Percentiles rank a stretch among this genome's conserved stretches.
These are phyloP conservation scores for Melangyna quadrimaculata DNA, from an alignment of 2,888 invertebrate species.

Conservation along the genomic window DNA sequence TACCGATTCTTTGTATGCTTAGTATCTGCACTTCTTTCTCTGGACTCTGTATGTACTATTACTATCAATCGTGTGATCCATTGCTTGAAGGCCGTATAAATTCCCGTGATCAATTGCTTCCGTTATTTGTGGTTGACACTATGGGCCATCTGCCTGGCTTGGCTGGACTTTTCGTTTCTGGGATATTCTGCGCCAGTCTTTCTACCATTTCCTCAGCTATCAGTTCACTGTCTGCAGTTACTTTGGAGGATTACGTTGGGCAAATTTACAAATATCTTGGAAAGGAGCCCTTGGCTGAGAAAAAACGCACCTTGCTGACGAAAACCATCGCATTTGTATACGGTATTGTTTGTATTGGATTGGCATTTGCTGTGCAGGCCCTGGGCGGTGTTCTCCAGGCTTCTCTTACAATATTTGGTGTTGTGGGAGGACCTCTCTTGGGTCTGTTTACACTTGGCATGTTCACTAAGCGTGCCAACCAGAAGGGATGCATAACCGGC, in stretches of 20 bases:
- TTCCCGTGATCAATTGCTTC: conserved; percentile 90
- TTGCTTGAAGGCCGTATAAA: conserved; percentile 84
- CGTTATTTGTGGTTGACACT: conserved; percentile 88
- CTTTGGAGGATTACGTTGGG: conserved; percentile 92
- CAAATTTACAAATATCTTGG: conserved; percentile 79
- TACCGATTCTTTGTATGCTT: conserved; percentile 89
- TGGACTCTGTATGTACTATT: conserved; percentile 92
- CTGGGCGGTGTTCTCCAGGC: conserved; percentile 94
- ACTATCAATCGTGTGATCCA: conserved; percentile 92
- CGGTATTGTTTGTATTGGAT: conserved; percentile 88
- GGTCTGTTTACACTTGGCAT: conserved; percentile 93
- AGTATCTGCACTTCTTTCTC: conserved; percentile 89
- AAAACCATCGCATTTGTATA: conserved; percentile 87
- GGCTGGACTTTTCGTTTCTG: conserved; percentile 94
- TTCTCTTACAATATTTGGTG: conserved; percentile 92
- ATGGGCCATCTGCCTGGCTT: conserved; percentile 89
- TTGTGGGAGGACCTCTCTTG: conserved; percentile 92
- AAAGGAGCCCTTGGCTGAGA: conserved; percentile 79
- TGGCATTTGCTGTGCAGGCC: conserved; percentile 91
- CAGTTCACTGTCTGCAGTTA: conserved; percentile 94
- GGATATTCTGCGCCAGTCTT: conserved; percentile 94
- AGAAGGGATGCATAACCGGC: conserved; percentile 87
- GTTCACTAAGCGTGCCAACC: conserved; percentile 88
- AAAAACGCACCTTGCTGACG: conserved; percentile 82
- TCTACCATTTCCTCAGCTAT: conserved; percentile 96